Percentiles rank a stretch among this genome's conserved stretches.
These are phyloP conservation scores for Coelopa frigida DNA, from an alignment of 1,140 invertebrate genomes.

Conservation along the genomic window DNA sequence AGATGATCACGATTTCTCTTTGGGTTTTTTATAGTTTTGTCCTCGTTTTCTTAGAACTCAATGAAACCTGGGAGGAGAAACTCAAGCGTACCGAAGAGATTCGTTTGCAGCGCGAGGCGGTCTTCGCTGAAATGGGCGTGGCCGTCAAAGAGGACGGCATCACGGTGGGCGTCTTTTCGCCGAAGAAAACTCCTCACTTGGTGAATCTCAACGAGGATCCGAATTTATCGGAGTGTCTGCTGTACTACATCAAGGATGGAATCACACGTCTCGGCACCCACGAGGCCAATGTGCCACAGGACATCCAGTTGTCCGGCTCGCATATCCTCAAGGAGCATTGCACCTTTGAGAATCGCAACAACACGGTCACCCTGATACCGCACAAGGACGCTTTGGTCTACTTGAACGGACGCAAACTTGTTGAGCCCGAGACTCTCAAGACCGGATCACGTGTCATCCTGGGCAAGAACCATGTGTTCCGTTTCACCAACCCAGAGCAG, in stretches of 20 bases:
- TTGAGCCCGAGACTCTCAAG: slow-evolving; percentile 77
- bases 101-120: slow-evolving; percentile 88
- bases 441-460: slow-evolving; percentile 95
- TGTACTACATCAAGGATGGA: slow-evolving; percentile 98
- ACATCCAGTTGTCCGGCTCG: slow-evolving; percentile 88
- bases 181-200: slow-evolving; percentile 96
- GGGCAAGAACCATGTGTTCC: slow-evolving; percentile 97
- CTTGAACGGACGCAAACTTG: slow-evolving; percentile 89
- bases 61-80: slow-evolving; percentile 99
- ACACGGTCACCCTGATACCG: slow-evolving; percentile 80
- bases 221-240: slow-evolving; percentile 94
- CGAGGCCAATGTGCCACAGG: slow-evolving; percentile 83
- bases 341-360: slow-evolving; percentile 86
- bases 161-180: slow-evolving; percentile 96
- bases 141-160: slow-evolving; percentile 95
- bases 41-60: slow-evolving; percentile 64
- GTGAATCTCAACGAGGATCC: slow-evolving; percentile 99
- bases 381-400: slow-evolving; percentile 82
- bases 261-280: slow-evolving; percentile 87
- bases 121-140: slow-evolving; percentile 98
- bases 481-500: slow-evolving; percentile 95
- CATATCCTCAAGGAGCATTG: slow-evolving; percentile 93
- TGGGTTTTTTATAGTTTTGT: background rate
- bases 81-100: slow-evolving; percentile 94
- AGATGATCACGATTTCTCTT: background rate